phyloP scores from a whole-genome alignment of 1,140 invertebrate genomes.

The Tetranychus cinnabarinus region DNA sequence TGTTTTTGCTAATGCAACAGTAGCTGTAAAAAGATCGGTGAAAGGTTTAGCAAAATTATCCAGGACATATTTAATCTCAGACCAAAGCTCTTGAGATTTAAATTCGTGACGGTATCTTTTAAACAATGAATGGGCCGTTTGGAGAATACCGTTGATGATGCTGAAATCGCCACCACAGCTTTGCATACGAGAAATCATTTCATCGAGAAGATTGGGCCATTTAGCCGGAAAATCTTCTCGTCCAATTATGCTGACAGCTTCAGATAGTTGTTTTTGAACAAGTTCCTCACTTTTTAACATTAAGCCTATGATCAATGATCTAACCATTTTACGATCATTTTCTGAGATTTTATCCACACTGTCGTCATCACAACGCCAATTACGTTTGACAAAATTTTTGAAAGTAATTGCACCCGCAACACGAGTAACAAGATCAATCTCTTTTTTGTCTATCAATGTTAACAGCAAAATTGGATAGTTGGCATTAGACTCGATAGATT shows the following conservation, averaged over 20 bases:
- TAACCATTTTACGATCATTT: conserved; percentile 51
- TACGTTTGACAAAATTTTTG: conserved; percentile 87
- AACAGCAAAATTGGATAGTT: conserved; percentile 71
- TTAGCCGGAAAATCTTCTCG: conserved; percentile 77
- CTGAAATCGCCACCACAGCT: conserved; percentile 60
- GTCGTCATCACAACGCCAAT: conserved; percentile 42
- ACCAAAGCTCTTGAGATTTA: conserved; percentile 78
- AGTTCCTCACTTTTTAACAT: conserved; percentile 74
- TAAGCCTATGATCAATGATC: conserved; percentile 60
- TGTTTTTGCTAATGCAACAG: conserved; percentile 50
- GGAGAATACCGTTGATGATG: conserved; percentile 76
- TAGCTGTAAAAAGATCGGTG: conserved; percentile 68
- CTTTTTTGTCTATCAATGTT: conserved; percentile 49
- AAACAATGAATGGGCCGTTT: conserved; percentile 85
- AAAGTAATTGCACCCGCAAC: conserved; percentile 73
- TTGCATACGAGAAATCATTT: conserved; percentile 4
- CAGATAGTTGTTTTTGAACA: conserved; percentile 80
- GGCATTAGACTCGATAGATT: conserved; percentile 65
- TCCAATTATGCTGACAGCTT: conserved; percentile 85
- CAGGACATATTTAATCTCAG: conserved; percentile 86
- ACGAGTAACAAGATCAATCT: conserved; percentile 47
- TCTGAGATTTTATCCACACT: conserved; percentile 56
- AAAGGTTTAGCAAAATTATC: conserved; percentile 77
- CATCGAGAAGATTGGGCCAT: conserved; percentile 58
- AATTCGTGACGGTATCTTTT: conserved; percentile 86